phyloP scores from a whole-genome alignment of 2,113 vertebrate genomes.

The Anhinga anhinga region DNA sequence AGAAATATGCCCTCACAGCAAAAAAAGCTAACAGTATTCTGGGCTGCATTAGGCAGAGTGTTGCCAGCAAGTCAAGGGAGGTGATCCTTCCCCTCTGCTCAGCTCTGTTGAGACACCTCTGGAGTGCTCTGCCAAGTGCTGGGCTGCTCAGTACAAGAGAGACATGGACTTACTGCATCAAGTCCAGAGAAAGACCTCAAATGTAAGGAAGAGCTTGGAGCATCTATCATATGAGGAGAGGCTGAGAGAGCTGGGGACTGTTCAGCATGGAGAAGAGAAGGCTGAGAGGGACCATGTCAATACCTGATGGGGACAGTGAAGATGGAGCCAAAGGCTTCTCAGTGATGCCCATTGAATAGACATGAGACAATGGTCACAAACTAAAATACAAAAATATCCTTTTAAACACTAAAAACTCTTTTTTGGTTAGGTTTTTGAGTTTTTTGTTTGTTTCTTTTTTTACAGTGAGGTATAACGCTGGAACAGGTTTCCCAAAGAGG shows the following conservation, averaged over 20 bases:
- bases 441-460: neutral
- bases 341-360: neutral
- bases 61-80: neutral
- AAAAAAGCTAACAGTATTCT: neutral
- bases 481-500: neutral
- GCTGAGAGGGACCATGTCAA: neutral
- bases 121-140: neutral
- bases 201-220: neutral
- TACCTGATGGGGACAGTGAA: neutral
- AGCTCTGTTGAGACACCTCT: neutral
- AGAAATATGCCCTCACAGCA: neutral
- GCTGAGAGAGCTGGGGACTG: neutral
- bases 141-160: neutral
- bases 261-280: neutral
- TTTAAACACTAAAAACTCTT: neutral
- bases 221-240: neutral
- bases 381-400: neutral
- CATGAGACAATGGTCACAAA: neutral
- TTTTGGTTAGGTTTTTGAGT: too few relatives aligned
- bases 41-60: neutral
- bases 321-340: neutral
- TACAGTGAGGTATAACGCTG: neutral
- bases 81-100: neutral
- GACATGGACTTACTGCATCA: neutral
- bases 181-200: neutral